Evolutionary conservation across 1,140 invertebrate genomes (phyloP), one percentile per base, ranked within the genome.

Genomic region (Bombus impatiens): DNA sequence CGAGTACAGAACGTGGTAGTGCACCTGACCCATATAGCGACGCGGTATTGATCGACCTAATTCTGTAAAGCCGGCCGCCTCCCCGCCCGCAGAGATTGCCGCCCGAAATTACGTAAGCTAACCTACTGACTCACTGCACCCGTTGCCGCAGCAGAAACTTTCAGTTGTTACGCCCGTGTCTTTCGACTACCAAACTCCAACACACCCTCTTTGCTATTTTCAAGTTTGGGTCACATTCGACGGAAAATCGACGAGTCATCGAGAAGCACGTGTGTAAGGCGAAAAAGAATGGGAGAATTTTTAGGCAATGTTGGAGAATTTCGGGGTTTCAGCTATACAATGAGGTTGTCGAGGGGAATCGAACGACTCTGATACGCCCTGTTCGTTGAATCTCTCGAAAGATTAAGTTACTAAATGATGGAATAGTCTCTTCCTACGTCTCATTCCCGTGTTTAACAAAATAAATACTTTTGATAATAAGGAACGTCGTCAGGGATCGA

Each of bases 1-100:
- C 47, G 78, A 75, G 88, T 53, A 53, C 47, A 70, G 88, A 86
- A 83, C 82, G 91, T 91, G 91, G 82, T 90, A 92, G 89, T 94
- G 94, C 94, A 94, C 94, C 94, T 94, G 94, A 94, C 94, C 94
- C 80, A 94, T 94, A 92, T 94, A 92, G 88, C 80, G 84, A 28
- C 84, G 89, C 82, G 84, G 89, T 94, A 94, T 94, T 94, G 94
- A 94, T 94, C 91, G 94, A 94, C 94, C 94, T 86, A 94, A 94
- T 94, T 94, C 86, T 82, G 78, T 32, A 82, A 90, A 86, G 87
- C 88, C 90, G 89, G 82, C 87, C 90, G 76, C 79, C 78, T 25
- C 71, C 82, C 77, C 88, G 70, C 77, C 84, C 79, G 83, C 83
- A 81, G 79, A 89, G 87, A 82, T 77, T 78, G 88, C 88, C 84